These are phyloP conservation scores for Lagodon rhomboides DNA, from an alignment of 2,797 vertebrate species.

Conservation along the genomic window DNA sequence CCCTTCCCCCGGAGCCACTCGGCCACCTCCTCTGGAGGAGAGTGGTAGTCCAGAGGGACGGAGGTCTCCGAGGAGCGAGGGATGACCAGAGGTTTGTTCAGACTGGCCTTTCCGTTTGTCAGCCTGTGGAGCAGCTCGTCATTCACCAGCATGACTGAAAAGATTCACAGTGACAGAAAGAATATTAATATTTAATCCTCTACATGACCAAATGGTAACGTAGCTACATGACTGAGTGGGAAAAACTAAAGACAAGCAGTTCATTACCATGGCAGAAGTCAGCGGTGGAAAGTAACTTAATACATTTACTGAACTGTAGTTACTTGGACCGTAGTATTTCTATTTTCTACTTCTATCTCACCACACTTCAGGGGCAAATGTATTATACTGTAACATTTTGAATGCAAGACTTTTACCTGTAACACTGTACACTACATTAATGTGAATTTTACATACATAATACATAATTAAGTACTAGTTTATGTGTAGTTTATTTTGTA, in stretches of 20 bases:
- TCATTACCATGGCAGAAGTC: neutral
- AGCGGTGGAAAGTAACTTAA: too few species aligned
- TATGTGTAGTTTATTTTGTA: neutral
- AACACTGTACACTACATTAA: too few species aligned
- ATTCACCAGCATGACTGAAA: conserved; percentile 86
- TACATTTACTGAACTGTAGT: too few species aligned
- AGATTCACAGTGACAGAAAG: neutral
- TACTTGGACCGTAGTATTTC: too few species aligned
- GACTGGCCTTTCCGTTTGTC: conserved; percentile 83
- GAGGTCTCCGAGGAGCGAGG: conserved; percentile 82
- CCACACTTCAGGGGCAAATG: too few species aligned
- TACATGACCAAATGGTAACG: neutral
- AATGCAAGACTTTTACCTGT: too few species aligned
- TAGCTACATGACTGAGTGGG: neutral
- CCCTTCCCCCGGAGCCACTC: conserved; percentile 91
- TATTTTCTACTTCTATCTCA: too few species aligned
- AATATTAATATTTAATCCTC: neutral
- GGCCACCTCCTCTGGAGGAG: conserved; percentile 84
- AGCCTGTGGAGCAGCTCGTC: conserved; percentile 90
- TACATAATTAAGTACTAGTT: neutral
- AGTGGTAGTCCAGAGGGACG: conserved; percentile 82
- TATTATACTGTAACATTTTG: too few species aligned
- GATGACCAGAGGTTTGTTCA: conserved; percentile 83
- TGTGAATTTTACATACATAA: too few species aligned
- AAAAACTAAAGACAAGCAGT: neutral